A percentile compares a stretch with the other conserved stretches of the same genome.
Evolutionary conservation across 2,888 invertebrate genomes (phyloP).

Genomic region (Epistrophe eligans): DNA sequence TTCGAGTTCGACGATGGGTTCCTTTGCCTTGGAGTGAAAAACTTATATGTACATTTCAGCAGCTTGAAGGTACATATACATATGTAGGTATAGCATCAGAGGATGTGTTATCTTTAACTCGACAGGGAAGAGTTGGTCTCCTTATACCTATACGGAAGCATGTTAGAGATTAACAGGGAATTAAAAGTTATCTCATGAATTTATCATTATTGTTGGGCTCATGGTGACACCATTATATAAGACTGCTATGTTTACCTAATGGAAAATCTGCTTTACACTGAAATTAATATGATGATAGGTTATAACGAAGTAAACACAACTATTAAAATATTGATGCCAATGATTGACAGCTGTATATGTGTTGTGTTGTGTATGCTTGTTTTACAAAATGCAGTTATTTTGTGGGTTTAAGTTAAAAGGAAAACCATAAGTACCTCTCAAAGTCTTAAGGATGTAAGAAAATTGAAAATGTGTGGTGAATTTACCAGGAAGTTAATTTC

Average conservation of each 20-base stretch:
- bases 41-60: slow-evolving; percentile 11
- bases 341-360: slow-evolving; percentile 32
- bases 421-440: not conserved
- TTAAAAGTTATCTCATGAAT: slow-evolving; percentile 74
- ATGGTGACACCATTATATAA: slow-evolving; percentile 74
- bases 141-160: slow-evolving; percentile 60
- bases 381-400: slow-evolving; percentile 19
- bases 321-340: slow-evolving; percentile 66
- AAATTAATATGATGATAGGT: slow-evolving; percentile 59
- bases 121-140: slow-evolving; percentile 35
- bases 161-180: slow-evolving; percentile 72
- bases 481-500: not conserved
- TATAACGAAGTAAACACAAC: slow-evolving; percentile 26
- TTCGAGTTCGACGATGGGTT: slow-evolving; percentile 29
- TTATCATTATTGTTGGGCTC: slow-evolving; percentile 73
- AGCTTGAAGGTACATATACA: not conserved
- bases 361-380: not conserved
- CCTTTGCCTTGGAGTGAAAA: slow-evolving; percentile 40
- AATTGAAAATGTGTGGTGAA: slow-evolving; percentile 16
- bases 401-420: slow-evolving; percentile 32
- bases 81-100: not conserved
- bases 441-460: not conserved
- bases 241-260: slow-evolving; percentile 68
- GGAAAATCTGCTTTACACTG: slow-evolving; percentile 68
- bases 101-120: slow-evolving; percentile 62